These are phyloP conservation scores for Synaphobranchus kaupii DNA, from an alignment of 2,797 vertebrate genomes.

Conservation along the genomic window DNA sequence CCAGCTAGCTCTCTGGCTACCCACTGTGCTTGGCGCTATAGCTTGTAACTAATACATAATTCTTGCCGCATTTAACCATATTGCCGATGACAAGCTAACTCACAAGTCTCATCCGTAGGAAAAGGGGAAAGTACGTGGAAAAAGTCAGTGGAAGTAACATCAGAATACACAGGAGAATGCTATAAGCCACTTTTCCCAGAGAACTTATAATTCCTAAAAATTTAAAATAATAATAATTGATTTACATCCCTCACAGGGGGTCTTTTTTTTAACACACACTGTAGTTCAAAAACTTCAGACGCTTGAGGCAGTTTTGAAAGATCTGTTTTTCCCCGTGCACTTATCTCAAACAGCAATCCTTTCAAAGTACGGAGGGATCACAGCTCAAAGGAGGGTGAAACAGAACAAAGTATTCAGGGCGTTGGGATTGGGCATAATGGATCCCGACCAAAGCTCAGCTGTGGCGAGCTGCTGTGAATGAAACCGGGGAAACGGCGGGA, in stretches of 20 bases:
- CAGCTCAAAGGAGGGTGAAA: neutral
- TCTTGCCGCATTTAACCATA: too few relatives aligned
- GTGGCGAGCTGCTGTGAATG: neutral
- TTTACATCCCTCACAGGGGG: neutral
- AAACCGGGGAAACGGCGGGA: conserved; percentile 37
- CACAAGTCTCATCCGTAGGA: neutral
- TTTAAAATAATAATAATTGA: neutral
- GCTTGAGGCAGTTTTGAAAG: neutral
- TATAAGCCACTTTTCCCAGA: neutral
- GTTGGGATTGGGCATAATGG: neutral
- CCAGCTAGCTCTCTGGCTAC: neutral
- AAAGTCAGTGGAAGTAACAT: neutral
- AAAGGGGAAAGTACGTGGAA: neutral
- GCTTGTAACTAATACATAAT: too few relatives aligned
- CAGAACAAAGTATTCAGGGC: neutral
- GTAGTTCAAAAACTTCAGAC: neutral
- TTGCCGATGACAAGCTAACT: neutral
- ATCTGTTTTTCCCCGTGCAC: neutral
- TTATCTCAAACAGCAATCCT: neutral
- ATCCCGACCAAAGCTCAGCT: neutral
- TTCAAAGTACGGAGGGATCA: neutral
- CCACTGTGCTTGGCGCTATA: too few relatives aligned
- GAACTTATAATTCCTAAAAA: neutral
- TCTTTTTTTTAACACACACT: neutral
- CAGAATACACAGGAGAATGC: neutral